phyloP scores from a whole-genome alignment of 2,113 vertebrate genomes.

The Sapajus apella region DNA sequence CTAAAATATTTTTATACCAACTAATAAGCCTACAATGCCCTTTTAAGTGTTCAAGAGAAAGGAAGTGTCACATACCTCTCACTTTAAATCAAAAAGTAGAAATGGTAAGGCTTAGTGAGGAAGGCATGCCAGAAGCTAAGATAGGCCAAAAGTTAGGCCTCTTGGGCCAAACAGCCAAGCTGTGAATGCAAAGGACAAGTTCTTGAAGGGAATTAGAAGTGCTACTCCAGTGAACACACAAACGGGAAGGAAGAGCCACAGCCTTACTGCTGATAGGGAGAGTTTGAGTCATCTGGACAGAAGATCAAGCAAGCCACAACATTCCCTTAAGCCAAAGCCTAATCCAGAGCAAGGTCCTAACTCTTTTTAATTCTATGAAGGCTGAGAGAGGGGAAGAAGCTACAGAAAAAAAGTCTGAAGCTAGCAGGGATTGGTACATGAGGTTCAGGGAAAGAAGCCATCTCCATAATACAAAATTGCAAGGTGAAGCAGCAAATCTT shows the following conservation, averaged over 20 bases:
- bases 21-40: background rate
- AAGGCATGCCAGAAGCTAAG: background rate
- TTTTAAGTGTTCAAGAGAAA: background rate
- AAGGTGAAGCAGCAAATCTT: background rate
- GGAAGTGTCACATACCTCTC: background rate
- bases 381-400: background rate
- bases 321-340: background rate
- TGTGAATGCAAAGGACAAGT: background rate
- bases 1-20: background rate
- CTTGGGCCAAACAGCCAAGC: background rate
- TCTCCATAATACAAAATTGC: background rate
- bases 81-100: background rate
- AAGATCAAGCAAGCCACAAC: background rate
- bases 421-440: background rate
- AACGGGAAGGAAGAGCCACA: background rate
- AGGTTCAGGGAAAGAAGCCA: background rate
- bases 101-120: background rate
- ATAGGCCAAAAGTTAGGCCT: background rate
- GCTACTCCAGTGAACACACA: background rate
- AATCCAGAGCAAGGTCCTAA: background rate
- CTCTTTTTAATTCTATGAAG: background rate
- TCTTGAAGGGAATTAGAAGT: background rate
- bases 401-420: background rate
- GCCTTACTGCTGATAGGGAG: background rate
- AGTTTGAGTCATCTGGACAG: background rate